Evolutionary conservation across 2,888 invertebrate species (phyloP), one percentile per base, ranked within the genome.

Genomic region (Pammene fasciana): DNA sequence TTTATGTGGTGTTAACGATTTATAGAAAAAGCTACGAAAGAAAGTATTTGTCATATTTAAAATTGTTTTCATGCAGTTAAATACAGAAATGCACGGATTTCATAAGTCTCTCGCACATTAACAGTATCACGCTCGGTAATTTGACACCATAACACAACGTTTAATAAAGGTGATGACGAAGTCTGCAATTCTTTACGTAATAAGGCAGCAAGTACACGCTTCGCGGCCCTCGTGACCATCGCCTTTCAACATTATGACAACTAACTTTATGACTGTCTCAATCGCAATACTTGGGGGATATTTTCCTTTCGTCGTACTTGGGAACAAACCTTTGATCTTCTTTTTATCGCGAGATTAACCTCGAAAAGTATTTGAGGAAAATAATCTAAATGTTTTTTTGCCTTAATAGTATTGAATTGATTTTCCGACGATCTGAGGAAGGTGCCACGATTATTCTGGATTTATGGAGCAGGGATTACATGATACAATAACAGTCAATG

Each of bases 171-270:
- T 46, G 46, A 67, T 54, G 46, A 16, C 38, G 18, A 59, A 59
- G 50, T 38, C 38, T 13, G 66, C 66, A 57, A 57, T 55, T 34
- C 14, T 67, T 70, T 67, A 61, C 72, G 75, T 75, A 75, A 75
- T 72, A 26, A 26, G 26, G 26, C 85, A 84, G n/a, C n/a, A n/a
- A n/a, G 84, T 86, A 86, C 86, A 86, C 80, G 84, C 79, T 75
- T 78, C 78, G 79, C 71, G 46, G 78, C 79, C 79, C 74, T 68
- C 59, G 67, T 52, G 67, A 65, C 68, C 68, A 65, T 65, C 52
- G 65, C 57, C 41, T 68, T 65, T 68, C 56, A 34, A 65, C 48
- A 43, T 45, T 65, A 54, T 65, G 26, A 54, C 41, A 54, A 14
- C 54, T 26, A 46, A 48, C 56, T 65, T 65, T 65, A 57, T 18